These are phyloP conservation scores for Hyposmocoma kahamanoa DNA, from an alignment of 1,140 invertebrate genomes.

Conservation along the genomic window DNA sequence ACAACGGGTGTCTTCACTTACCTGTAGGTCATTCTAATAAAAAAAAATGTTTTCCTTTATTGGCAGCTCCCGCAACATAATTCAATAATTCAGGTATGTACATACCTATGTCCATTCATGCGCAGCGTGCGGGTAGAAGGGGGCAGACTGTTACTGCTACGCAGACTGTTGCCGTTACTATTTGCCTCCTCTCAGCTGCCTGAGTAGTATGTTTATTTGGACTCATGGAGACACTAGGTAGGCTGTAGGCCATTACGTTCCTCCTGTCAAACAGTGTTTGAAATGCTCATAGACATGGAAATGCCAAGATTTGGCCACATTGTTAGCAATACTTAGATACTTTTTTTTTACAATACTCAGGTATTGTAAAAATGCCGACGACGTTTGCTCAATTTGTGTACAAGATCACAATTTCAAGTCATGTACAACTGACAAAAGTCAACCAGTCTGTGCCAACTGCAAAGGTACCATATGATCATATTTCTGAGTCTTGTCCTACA, in stretches of 20 bases:
- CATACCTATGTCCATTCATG: slow-evolving; percentile 8
- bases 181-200: background rate
- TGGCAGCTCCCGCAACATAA: slow-evolving; percentile 1
- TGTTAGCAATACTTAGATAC: no score
- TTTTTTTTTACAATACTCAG: no score
- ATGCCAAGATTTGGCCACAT: slow-evolving; percentile 22
- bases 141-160: background rate
- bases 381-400: slow-evolving; percentile 19
- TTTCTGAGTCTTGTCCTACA: slow-evolving; percentile 13
- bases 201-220: background rate
- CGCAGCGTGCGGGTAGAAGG: background rate
- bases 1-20: slow-evolving; percentile 6
- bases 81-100: no score
- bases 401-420: slow-evolving; percentile 16
- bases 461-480: slow-evolving; percentile 15
- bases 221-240: slow-evolving; percentile 8
- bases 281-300: no score
- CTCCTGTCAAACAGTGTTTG: slow-evolving; percentile 27
- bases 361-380: slow-evolving; percentile 22
- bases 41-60: slow-evolving; percentile 4
- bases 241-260: slow-evolving; percentile 17
- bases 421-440: slow-evolving; percentile 3
- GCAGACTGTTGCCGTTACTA: slow-evolving; percentile 1
- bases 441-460: slow-evolving; percentile 17
- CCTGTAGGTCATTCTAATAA: background rate